These are phyloP conservation scores for Strix occidentalis DNA, from an alignment of 2,797 vertebrate genomes.

Conservation along the genomic window DNA sequence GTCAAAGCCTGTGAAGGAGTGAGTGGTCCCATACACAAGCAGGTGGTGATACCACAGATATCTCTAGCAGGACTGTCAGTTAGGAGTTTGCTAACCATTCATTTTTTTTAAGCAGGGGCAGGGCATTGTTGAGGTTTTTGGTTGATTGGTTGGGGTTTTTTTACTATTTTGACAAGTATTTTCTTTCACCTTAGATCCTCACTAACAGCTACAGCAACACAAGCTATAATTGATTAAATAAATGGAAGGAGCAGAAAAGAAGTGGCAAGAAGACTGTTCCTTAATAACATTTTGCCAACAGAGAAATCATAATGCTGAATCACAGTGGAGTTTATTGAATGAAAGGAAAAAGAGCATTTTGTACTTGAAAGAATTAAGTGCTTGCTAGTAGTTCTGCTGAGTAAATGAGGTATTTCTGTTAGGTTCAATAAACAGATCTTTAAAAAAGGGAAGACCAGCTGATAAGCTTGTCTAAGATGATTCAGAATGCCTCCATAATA, in stretches of 20 bases:
- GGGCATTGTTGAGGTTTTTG: rapidly evolving
- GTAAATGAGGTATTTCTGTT: neutral
- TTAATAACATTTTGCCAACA: neutral
- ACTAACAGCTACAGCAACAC: neutral
- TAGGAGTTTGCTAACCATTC: neutral
- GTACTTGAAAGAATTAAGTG: neutral
- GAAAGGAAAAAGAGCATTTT: neutral
- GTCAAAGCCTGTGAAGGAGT: neutral
- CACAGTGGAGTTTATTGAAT: neutral
- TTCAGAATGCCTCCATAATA: neutral
- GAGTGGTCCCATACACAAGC: neutral
- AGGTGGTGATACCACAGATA: neutral
- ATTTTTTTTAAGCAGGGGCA: rapidly evolving
- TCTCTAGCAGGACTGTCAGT: neutral
- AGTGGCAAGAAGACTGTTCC: neutral
- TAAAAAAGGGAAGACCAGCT: neutral
- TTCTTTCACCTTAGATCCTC: neutral
- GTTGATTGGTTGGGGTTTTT: rapidly evolving
- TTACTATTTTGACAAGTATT: neutral
- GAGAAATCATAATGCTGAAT: neutral
- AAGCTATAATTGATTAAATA: neutral
- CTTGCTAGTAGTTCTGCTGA: neutral
- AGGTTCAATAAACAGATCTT: neutral
- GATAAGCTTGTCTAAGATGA: neutral
- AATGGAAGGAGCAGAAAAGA: neutral